phyloP scores from a whole-genome alignment of 2,888 invertebrate genomes.

The Cybosia mesomella region DNA sequence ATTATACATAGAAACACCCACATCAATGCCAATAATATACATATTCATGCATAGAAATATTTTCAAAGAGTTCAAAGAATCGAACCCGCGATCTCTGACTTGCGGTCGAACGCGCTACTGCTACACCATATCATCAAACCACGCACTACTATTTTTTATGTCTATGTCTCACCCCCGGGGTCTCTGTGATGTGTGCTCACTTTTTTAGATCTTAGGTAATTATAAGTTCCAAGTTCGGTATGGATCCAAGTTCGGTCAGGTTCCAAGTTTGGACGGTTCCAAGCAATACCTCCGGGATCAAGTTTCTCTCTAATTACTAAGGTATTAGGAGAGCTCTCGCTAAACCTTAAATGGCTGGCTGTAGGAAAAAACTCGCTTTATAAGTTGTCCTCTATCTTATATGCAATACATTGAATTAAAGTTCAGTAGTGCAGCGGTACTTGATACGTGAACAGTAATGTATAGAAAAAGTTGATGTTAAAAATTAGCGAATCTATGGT shows the following conservation, averaged over 20 bases:
- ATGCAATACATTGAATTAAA: conserved; percentile 28
- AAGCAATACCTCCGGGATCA: conserved; percentile 55
- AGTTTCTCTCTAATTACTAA: conserved; percentile 77
- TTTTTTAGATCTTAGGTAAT: conserved; percentile 57
- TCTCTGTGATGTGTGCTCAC: conserved; percentile 28
- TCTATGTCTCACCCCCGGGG: background rate
- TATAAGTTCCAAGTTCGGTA: conserved; percentile 53
- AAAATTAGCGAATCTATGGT: conserved; percentile 1
- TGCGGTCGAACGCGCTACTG: too few relatives aligned
- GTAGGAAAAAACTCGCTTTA: conserved; percentile 62
- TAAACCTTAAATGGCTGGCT: conserved; percentile 50
- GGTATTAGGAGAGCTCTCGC: conserved; percentile 77
- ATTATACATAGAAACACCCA: too few relatives aligned
- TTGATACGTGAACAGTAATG: conserved; percentile 27
- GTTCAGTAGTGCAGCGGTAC: conserved; percentile 6
- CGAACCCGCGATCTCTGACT: too few relatives aligned
- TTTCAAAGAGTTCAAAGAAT: too few relatives aligned
- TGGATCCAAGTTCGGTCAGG: conserved; percentile 49
- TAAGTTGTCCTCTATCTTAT: conserved; percentile 45
- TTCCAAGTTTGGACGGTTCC: conserved; percentile 54
- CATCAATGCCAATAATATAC: too few relatives aligned
- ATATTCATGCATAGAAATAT: too few relatives aligned
- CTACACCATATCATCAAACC: background rate
- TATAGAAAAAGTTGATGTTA: conserved; percentile 14
- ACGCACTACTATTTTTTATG: background rate